Evolutionary conservation across 2,113 vertebrate species (phyloP), one percentile per base, ranked within the genome.

Genomic region (Syrrhaptes paradoxus): DNA sequence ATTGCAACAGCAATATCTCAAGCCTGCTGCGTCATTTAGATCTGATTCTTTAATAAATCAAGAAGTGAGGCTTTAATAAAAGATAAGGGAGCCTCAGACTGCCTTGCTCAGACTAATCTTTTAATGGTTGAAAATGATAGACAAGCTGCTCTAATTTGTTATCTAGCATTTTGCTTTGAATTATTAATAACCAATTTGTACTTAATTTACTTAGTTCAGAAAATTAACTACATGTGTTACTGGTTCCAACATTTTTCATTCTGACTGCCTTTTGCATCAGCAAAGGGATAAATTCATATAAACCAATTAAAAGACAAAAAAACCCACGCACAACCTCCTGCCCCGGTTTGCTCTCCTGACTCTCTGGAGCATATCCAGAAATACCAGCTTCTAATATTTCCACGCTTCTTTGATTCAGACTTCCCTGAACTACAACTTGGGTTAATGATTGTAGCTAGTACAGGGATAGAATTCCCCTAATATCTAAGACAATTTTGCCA

Each of bases 131-230:
- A 71, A 95, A 89, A 88, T 87, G 62, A 96, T 32, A 83, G 90
- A 95, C 77, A 95, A 90, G 82, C 75, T 93, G n/a, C 66, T 96
- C 10, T 52, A 71, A 43, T 81, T 95, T 82, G 79, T 93, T 95
- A 79, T 91, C 89, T 72, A 81, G 59, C 45, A 67, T 75, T 93
- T 92, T 79, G 43, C 82, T 95, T 84, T 94, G 58, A 92, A 94
- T 96, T 97, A 96, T 90, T 96, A 94, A 96, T 92, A 92, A 90
- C 46, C 71, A 87, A 90, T 96, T 95, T 90, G 61, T 77, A 83
- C 58, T 66, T 89, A 90, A 96, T 90, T 95, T 65, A 88, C 26
- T 96, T 95, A 73, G 67, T 85, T 89, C 38, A 80, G 82, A 75
- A 96, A 89, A 96, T 89, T 85, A 96, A 90, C 70, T 85, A 57